Conservation (phyloP, 2,888 invertebrate genomes). For the Tetrapedia diversipes region DNA sequence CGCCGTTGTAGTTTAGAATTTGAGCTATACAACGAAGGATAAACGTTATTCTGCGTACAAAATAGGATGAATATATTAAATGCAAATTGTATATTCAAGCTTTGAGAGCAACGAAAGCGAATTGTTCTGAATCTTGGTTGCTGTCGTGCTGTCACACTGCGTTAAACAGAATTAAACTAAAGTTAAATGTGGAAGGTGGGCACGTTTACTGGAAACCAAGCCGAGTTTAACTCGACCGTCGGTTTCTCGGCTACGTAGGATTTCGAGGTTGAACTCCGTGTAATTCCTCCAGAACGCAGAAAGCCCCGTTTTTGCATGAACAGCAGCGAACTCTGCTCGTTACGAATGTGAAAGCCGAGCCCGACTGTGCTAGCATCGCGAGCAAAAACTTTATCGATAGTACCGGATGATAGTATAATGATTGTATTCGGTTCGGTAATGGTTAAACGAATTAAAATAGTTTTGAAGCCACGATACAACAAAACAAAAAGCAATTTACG, state of each 20-base stretch:
- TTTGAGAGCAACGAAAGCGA: background rate
- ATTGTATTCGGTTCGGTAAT: background rate
- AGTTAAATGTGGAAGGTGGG: conserved; percentile 22
- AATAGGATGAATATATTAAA: background rate
- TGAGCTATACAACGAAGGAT: no score
- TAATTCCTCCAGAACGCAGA: conserved; percentile 15
- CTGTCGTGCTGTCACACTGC: conserved; percentile 15
- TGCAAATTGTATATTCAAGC: background rate
- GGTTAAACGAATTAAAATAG: no score
- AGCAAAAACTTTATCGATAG: background rate
- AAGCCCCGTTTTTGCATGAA: background rate
- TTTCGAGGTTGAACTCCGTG: conserved; percentile 13
- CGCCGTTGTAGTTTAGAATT: no score
- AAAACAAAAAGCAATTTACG: no score
- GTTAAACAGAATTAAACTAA: conserved; percentile 29
- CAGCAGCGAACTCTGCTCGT: background rate
- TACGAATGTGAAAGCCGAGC: background rate
- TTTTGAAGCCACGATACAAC: no score
- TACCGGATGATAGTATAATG: background rate
- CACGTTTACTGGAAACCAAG: conserved; percentile 1
- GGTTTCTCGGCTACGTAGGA: conserved; percentile 18
- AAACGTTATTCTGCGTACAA: no score
- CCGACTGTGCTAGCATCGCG: background rate
- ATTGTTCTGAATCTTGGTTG: conserved; percentile 10
- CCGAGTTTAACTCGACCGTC: conserved; percentile 14